phyloP scores from a whole-genome alignment of 1,140 invertebrate species.

The Trissolcus basalis region DNA sequence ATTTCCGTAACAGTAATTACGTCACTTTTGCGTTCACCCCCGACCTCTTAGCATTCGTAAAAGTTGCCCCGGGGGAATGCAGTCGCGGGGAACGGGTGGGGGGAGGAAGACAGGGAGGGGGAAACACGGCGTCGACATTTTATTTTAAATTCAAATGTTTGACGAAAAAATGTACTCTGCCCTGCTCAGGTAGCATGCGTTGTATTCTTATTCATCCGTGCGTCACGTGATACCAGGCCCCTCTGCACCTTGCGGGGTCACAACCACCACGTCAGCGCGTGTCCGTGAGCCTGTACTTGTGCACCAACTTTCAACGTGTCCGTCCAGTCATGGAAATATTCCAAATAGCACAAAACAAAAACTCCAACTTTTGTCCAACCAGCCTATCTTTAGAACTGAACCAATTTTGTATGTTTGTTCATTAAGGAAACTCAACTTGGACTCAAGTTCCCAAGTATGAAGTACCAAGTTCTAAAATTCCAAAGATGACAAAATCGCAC shows the following conservation, averaged over 20 bases:
- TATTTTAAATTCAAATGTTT: slow-evolving; percentile 57
- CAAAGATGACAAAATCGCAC: too few relatives aligned
- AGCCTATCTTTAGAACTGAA: too few relatives aligned
- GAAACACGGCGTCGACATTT: slow-evolving; percentile 19
- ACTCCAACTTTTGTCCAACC: slow-evolving; percentile 18
- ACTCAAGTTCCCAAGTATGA: too few relatives aligned
- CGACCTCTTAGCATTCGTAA: slow-evolving; percentile 7
- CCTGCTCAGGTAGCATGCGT: slow-evolving; percentile 43
- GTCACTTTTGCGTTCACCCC: not conserved
- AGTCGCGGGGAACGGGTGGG: not conserved
- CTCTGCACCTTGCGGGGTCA: slow-evolving; percentile 44
- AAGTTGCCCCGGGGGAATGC: slow-evolving; percentile 12
- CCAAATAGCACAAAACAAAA: slow-evolving; percentile 45
- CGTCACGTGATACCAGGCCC: slow-evolving; percentile 48
- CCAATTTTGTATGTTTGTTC: too few relatives aligned
- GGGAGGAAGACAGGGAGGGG: not conserved
- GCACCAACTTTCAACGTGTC: not conserved
- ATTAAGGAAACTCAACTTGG: too few relatives aligned
- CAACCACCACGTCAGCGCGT: slow-evolving; percentile 3
- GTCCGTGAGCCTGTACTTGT: not conserved
- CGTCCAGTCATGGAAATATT: slow-evolving; percentile 33
- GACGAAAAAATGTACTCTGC: slow-evolving; percentile 50
- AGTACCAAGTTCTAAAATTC: too few relatives aligned
- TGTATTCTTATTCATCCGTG: slow-evolving; percentile 46
- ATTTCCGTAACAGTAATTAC: slow-evolving; percentile 23